These are phyloP conservation scores for Thamnaconus septentrionalis DNA, from an alignment of 2,113 vertebrate genomes.

Conservation along the genomic window DNA sequence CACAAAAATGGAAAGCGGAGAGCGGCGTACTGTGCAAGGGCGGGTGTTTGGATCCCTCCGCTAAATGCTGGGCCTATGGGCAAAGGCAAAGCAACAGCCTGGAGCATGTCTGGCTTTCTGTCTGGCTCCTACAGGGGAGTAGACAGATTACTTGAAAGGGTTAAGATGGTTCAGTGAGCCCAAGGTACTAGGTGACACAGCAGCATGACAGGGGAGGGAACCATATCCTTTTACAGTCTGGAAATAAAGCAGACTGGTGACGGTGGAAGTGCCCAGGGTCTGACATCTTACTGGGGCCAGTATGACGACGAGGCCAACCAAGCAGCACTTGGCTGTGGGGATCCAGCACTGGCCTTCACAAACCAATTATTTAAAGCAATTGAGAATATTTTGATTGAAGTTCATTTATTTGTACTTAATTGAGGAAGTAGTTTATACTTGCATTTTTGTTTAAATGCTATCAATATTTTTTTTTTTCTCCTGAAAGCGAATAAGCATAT, in stretches of 20 bases:
- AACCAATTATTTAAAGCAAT: not conserved
- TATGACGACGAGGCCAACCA: conserved; percentile 5
- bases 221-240: conserved; percentile 71
- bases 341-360: conserved; percentile 9
- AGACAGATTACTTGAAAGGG: conserved; percentile 53
- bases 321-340: conserved; percentile 3
- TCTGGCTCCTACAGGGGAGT: conserved; percentile 54
- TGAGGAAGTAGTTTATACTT: too few species aligned
- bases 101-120: conserved; percentile 54
- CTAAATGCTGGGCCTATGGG: conserved; percentile 32
- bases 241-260: conserved; percentile 55
- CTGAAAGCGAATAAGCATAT: too few species aligned
- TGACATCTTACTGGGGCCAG: conserved; percentile 35
- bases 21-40: conserved; percentile 10
- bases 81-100: conserved; percentile 26
- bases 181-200: conserved; percentile 54
- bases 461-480: too few species aligned
- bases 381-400: too few species aligned
- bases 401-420: too few species aligned
- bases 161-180: conserved; percentile 53
- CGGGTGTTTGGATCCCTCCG: conserved; percentile 16
- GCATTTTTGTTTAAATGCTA: too few species aligned
- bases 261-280: conserved; percentile 8
- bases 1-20: conserved; percentile 13
- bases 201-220: conserved; percentile 16